Conservation (phyloP, 1,140 invertebrate genomes). For the Drosophila seguyi region DNA sequence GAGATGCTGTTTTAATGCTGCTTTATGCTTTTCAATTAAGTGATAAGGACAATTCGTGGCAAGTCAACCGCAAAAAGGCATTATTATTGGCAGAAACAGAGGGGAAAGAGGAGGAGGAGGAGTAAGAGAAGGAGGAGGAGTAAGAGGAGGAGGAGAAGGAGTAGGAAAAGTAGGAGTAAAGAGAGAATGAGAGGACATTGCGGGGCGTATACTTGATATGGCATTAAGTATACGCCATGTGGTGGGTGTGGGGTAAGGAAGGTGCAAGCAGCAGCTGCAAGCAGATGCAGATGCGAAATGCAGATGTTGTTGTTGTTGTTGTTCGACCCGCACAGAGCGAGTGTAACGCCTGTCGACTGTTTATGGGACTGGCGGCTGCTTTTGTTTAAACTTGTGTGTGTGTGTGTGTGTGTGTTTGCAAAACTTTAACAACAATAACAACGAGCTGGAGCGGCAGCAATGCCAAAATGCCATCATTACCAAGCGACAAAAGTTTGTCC, state of each 20-base stretch:
- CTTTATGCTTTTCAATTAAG: constrained; percentile 72
- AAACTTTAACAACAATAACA: constrained; percentile 77
- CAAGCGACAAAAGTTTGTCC: constrained; percentile 83
- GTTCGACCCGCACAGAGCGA: constrained; percentile 65
- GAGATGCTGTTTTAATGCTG: constrained; percentile 28
- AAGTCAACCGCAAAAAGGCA: constrained; percentile 22
- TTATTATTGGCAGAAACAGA: constrained; percentile 17
- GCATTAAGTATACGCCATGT: constrained; percentile 61
- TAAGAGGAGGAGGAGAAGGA: too few species aligned
- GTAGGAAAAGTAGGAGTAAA: too few species aligned
- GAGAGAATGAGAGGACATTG: too few species aligned
- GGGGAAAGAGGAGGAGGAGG: neutral
- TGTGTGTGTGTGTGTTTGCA: constrained; percentile 59
- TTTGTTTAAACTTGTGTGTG: constrained; percentile 81
- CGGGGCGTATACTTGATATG: constrained; percentile 39
- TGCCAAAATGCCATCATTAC: constrained; percentile 82
- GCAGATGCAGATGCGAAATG: constrained; percentile 24
- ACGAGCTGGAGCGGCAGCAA: constrained; percentile 38
- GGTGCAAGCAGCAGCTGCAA: neutral
- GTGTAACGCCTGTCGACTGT: constrained; percentile 76
- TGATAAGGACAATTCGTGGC: constrained; percentile 43
- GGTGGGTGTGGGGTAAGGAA: neutral
- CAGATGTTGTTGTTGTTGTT: constrained; percentile 29
- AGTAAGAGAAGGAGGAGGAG: too few species aligned
- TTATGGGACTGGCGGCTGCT: constrained; percentile 83